These are phyloP conservation scores for Eremophila alpestris DNA, from an alignment of 2,797 vertebrate genomes.

Conservation along the genomic window DNA sequence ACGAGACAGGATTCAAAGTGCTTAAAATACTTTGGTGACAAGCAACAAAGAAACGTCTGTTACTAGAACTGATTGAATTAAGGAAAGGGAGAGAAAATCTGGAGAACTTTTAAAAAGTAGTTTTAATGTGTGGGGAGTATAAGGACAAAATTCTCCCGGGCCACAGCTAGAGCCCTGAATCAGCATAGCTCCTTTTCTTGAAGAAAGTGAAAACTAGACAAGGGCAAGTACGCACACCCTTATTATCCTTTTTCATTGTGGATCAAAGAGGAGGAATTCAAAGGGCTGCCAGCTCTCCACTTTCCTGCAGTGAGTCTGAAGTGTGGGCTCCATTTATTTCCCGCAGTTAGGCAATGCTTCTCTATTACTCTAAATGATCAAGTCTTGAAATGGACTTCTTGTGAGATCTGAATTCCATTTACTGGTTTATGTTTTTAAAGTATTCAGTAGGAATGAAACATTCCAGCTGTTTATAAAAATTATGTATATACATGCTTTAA, in stretches of 20 bases:
- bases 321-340: background rate
- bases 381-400: background rate
- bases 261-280: slow-evolving; percentile 52
- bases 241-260: slow-evolving; percentile 32
- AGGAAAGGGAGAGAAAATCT: background rate
- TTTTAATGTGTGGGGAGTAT: background rate
- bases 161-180: background rate
- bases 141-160: background rate
- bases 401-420: slow-evolving; percentile 4
- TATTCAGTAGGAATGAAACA: slow-evolving; percentile 9
- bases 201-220: slow-evolving; percentile 42
- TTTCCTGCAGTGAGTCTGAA: slow-evolving; percentile 5
- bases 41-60: slow-evolving; percentile 15
- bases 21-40: slow-evolving; percentile 29
- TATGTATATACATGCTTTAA: background rate
- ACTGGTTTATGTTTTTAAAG: background rate
- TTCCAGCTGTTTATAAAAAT: background rate
- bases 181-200: slow-evolving; percentile 18
- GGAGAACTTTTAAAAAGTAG: background rate
- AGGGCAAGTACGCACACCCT: background rate
- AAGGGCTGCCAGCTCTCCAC: background rate
- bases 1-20: background rate
- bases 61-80: slow-evolving; percentile 12
- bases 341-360: background rate
- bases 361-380: background rate